Base-by-base conservation (phyloP, 1,140 invertebrate genomes). In the Drosophila pectinifera region DNA sequence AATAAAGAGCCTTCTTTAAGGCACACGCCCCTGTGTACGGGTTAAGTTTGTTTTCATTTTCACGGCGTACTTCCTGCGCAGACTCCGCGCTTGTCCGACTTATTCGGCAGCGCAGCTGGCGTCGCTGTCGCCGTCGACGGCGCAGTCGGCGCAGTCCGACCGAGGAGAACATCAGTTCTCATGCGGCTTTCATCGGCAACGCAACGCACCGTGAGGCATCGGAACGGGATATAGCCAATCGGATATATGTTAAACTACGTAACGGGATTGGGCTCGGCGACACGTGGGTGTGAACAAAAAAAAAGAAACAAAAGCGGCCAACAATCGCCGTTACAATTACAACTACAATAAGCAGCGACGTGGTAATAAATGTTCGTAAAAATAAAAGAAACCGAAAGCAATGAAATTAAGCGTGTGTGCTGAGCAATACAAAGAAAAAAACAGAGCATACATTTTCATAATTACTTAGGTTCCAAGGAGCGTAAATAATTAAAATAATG, bases 21-120 rank as follows among this genome's bases (percentile, higher is more conserved):
- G 39, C 39, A 54, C 56, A 10, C 36, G 48, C 41, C 65, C 64
- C 64, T 38, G 42, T 31, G 31, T 65, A 56, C 45, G 82, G 80
- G 83, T 88, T 85, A 85, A 85, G 57, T 85, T 85, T 88, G 82
- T 85, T 85, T 88, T 85, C 74, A 88, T 88, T 70, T 51, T 45
- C 54, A 46, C 38, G 36, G 54, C 62, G 16, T 45, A 26, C 28
- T 43, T 69, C 53, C 61, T 85, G 82, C 82, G 82, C 82, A 85
- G 53, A 78, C 78, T 74, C 82, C 54, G 24, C 54, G 38, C 72
- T 72, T 68, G 73, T 62, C 81, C 79, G 76, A 75, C 24, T 54
- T 56, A 62, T 24, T 24, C 38, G 53, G 61, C 79, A 69, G 58
- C 42, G 62, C 79, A 64, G 79, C 36, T 43, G 43, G 38, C 26